Evolutionary conservation across 1,140 invertebrate genomes (phyloP), one percentile per base, ranked within the genome.

Genomic region (Solen grandis): DNA sequence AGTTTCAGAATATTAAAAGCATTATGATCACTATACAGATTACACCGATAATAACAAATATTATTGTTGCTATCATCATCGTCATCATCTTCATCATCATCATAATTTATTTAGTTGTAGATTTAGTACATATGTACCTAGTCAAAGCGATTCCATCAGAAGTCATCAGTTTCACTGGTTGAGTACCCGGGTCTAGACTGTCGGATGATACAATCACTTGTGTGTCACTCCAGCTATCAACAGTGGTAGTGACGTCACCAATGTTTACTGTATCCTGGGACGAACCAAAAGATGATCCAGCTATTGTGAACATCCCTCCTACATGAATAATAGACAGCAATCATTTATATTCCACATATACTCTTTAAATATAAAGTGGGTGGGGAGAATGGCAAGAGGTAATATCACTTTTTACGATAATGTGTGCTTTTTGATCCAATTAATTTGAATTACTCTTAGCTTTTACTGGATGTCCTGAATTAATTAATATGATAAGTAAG

Each of bases 231-330:
- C 77, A 83, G 16, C 52, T 65, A 0, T 41, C 60, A 22, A 86
- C 63, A 2, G 22, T 78, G 22, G 80, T 75, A 25, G n/a, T 35
- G 29, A 41, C 73, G 22, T 50, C 79, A 35, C 84, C 86, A 35
- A 88, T 70, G 1, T n/a, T 72, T 2, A 84, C 70, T 19, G 35
- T 19, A 13, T 35, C 63, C 19, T 25, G 1, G 16, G 27, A 35
- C 33, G 33, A 54, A 0, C 82, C 82, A 22, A 88, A 84, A 27
- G 82, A 79, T 14, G 68, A 77, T 10, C 87, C 87, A 16, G 46
- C 35, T 19, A 88, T 88, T 31, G 77, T 83, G 19, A 88, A 63
- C 29, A 25, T 68, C 14, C 63, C 80, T 8, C 81, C 83, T 54
- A 82, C 84, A 52, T n/a, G n/a, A 52, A n/a, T n/a, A n/a, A n/a